A percentile compares a stretch with the other conserved stretches of the same genome.
These are phyloP conservation scores for Chascanopsetta lugubris DNA, from an alignment of 2,113 vertebrate species.

Conservation along the genomic window DNA sequence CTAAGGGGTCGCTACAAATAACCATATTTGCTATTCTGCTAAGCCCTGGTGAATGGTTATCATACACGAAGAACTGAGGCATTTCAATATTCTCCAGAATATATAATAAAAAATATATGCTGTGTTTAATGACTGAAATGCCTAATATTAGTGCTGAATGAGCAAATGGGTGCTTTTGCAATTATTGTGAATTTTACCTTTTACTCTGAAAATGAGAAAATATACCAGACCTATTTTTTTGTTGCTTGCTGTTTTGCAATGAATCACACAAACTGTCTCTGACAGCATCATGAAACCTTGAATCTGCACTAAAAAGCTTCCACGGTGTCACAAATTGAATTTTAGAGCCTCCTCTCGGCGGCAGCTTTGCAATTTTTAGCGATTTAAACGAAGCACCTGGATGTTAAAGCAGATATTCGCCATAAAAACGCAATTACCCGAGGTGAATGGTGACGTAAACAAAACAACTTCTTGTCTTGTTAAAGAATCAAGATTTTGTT, in stretches of 20 bases:
- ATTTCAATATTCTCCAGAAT: not conserved
- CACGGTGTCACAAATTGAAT: not conserved
- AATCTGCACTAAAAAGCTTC: not conserved
- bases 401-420: constrained; percentile 3
- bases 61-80: not conserved
- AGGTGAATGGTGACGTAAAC: no score
- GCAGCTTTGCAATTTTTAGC: no score
- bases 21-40: no score
- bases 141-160: not conserved
- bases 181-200: not conserved
- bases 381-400: not conserved
- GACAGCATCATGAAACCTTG: constrained; percentile 3
- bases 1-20: no score
- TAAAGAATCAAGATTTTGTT: not conserved
- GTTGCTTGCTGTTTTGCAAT: not conserved
- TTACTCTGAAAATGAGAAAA: constrained; percentile 6
- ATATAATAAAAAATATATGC: not conserved
- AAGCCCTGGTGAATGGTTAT: no score
- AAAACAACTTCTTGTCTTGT: not conserved
- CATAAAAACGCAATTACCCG: constrained; percentile 1
- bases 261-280: not conserved
- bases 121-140: not conserved
- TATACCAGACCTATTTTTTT: not conserved
- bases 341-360: not conserved
- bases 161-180: not conserved